These are phyloP conservation scores for Rosalia funebris DNA, from an alignment of 2,888 invertebrate genomes.

Conservation along the genomic window DNA sequence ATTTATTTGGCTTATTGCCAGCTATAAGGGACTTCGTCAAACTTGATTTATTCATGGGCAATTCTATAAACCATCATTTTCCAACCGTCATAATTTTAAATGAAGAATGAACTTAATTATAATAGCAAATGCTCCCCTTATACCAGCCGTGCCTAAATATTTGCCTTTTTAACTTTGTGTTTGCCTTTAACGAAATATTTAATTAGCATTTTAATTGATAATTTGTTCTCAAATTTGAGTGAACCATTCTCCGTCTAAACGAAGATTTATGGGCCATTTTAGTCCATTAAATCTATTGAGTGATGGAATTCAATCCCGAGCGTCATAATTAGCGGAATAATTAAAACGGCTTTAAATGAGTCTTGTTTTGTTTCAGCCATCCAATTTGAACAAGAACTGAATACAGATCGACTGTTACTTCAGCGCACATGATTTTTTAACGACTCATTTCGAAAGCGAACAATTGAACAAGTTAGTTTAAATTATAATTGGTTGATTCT, in stretches of 20 bases:
- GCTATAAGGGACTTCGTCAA: too few species aligned
- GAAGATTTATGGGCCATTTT: constrained; percentile 23
- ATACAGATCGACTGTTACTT: constrained; percentile 44
- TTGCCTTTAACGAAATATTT: constrained; percentile 13
- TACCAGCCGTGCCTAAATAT: constrained; percentile 7
- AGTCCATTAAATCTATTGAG: constrained; percentile 25
- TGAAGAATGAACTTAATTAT: neutral
- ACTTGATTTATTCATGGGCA: too few species aligned
- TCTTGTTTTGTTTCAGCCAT: constrained; percentile 17
- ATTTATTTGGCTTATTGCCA: too few species aligned
- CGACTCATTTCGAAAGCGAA: too few species aligned
- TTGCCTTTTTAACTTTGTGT: constrained; percentile 8
- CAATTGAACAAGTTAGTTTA: too few species aligned
- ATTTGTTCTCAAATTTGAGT: constrained; percentile 12
- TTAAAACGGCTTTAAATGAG: constrained; percentile 28
- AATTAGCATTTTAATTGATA: constrained; percentile 19
- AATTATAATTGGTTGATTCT: too few species aligned
- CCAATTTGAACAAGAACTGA: constrained; percentile 27
- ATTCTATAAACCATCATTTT: neutral
- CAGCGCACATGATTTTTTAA: constrained; percentile 42
- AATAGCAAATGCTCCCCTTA: constrained; percentile 5
- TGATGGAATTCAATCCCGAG: constrained; percentile 21
- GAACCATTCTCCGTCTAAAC: constrained; percentile 8
- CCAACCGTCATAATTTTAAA: constrained; percentile 1
- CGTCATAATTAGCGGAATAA: constrained; percentile 31